These are phyloP conservation scores for Novumbra hubbsi DNA, from an alignment of 2,797 vertebrate species.

Conservation along the genomic window DNA sequence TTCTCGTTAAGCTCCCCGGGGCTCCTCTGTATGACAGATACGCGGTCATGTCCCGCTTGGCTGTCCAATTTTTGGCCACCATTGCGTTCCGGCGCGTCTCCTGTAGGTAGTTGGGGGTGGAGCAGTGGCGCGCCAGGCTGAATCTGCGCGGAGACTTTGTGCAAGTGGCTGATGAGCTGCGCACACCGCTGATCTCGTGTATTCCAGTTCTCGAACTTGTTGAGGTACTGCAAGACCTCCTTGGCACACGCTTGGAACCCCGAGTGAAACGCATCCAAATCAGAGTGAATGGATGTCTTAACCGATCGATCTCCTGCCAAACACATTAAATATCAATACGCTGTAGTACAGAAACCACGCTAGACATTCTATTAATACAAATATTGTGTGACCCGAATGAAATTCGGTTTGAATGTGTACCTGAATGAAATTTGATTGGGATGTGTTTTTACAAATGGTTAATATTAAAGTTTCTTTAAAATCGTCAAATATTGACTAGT, in stretches of 20 bases:
- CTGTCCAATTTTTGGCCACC: conserved; percentile 72
- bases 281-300: conserved; percentile 85
- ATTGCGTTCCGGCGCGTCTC: conserved; percentile 68
- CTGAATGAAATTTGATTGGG: no score
- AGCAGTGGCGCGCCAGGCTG: conserved; percentile 73
- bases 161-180: conserved; percentile 89
- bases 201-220: conserved; percentile 89
- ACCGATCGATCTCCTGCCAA: conserved; percentile 82
- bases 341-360: background rate
- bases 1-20: conserved; percentile 85
- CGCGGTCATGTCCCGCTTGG: conserved; percentile 80
- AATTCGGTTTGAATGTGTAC: no score
- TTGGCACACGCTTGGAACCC: conserved; percentile 96
- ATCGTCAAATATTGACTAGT: background rate
- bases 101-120: conserved; percentile 67
- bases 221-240: conserved; percentile 94
- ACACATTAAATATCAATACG: background rate
- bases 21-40: conserved; percentile 96
- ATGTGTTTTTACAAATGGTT: no score
- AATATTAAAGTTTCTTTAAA: no score
- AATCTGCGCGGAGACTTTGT: conserved; percentile 86
- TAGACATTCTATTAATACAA: no score
- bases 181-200: conserved; percentile 86
- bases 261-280: conserved; percentile 92
- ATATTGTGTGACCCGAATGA: no score